phyloP scores from a whole-genome alignment of 2,113 vertebrate genomes.

The Diadophis punctatus region DNA sequence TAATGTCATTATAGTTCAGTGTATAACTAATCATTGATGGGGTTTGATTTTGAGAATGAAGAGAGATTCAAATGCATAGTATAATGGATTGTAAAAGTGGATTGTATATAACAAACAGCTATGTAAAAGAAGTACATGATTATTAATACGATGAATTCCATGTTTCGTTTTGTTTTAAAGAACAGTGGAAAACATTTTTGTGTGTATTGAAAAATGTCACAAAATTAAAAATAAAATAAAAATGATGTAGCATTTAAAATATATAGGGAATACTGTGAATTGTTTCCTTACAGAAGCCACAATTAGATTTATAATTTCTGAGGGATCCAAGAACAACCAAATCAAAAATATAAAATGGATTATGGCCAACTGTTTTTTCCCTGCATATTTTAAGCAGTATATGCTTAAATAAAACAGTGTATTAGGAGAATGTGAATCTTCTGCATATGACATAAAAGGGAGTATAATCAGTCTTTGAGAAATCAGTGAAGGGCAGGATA shows the following conservation, averaged over 20 bases:
- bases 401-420: not conserved
- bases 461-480: not conserved
- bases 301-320: not conserved
- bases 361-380: not conserved
- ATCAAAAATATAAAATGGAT: not conserved
- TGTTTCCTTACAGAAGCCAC: not conserved
- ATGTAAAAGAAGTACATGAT: not conserved
- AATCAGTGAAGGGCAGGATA: not conserved
- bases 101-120: not conserved
- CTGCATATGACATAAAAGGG: not conserved
- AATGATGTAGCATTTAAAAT: not conserved
- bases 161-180: not conserved
- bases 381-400: not conserved
- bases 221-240: not conserved
- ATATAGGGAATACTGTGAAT: not conserved
- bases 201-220: not conserved
- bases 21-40: not conserved
- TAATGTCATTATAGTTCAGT: not conserved
- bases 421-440: not conserved
- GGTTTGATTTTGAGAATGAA: conserved; percentile 2
- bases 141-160: not conserved
- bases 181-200: not conserved
- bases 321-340: not conserved
- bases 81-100: not conserved
- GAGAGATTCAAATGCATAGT: not conserved